These are phyloP conservation scores for Hypothenemus hampei DNA, from an alignment of 1,140 invertebrate genomes.

Conservation along the genomic window DNA sequence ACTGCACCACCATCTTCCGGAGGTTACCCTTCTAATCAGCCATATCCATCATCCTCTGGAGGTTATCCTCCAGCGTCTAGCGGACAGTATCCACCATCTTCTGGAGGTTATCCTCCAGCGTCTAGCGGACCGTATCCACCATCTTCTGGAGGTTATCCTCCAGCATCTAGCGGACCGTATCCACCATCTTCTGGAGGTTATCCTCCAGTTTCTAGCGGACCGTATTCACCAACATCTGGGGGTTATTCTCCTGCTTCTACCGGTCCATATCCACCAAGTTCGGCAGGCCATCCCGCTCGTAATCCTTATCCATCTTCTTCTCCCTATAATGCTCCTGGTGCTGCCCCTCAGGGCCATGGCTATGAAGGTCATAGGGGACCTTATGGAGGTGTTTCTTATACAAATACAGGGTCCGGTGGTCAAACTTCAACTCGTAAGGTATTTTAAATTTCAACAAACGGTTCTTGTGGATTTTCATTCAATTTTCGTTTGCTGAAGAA, in stretches of 20 bases:
- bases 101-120: slow-evolving; percentile 21
- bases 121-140: slow-evolving; percentile 19
- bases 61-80: slow-evolving; percentile 27
- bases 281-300: neutral
- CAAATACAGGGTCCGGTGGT: neutral
- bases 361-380: slow-evolving; percentile 20
- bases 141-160: slow-evolving; percentile 15
- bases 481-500: too few relatives aligned
- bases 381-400: slow-evolving; percentile 26
- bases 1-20: slow-evolving; percentile 19
- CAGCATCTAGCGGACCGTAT: slow-evolving; percentile 8
- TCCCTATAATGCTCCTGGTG: slow-evolving; percentile 20
- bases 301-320: slow-evolving; percentile 21
- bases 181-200: slow-evolving; percentile 5
- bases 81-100: slow-evolving; percentile 22
- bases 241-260: slow-evolving; percentile 8
- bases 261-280: slow-evolving; percentile 23
- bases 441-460: slow-evolving; percentile 15
- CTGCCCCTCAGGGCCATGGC: slow-evolving; percentile 17
- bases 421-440: slow-evolving; percentile 8
- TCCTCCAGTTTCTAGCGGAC: slow-evolving; percentile 3
- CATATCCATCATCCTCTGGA: slow-evolving; percentile 24
- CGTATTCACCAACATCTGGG: slow-evolving; percentile 14
- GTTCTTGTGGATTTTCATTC: too few relatives aligned
- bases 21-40: slow-evolving; percentile 11